Percentiles rank a stretch among this genome's conserved stretches.
Evolutionary conservation across 2,888 invertebrate genomes (phyloP).

Genomic region (Cataglyphis altisquamis): DNA sequence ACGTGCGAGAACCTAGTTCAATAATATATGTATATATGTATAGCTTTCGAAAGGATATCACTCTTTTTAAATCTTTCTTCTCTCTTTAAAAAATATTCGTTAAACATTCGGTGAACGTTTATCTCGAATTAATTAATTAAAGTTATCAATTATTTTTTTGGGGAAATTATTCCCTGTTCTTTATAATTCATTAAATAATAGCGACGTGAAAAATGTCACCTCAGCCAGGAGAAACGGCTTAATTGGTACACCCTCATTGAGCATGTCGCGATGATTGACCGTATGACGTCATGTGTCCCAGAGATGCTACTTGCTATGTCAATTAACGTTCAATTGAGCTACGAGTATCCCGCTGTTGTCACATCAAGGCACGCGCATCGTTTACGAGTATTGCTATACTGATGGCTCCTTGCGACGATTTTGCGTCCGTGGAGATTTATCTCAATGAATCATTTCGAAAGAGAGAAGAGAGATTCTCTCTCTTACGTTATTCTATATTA

Average conservation of each 20-base stretch:
- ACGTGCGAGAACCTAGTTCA: background rate
- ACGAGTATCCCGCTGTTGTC: conserved; percentile 62
- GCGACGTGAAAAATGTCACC: conserved; percentile 6
- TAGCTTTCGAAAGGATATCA: background rate
- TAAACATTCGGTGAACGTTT: background rate
- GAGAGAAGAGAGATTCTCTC: background rate
- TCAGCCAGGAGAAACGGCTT: conserved; percentile 14
- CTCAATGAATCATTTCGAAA: background rate
- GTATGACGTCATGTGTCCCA: conserved; percentile 68
- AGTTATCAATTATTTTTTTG: background rate
- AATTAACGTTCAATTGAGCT: conserved; percentile 82
- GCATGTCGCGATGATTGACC: conserved; percentile 17
- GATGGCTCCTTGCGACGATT: background rate
- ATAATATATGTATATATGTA: background rate
- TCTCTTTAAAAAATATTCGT: background rate
- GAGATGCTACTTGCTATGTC: conserved; percentile 80
- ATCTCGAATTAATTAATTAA: background rate
- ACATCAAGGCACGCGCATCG: conserved; percentile 62
- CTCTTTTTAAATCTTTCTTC: background rate
- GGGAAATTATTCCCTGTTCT: background rate
- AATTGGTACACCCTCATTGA: conserved; percentile 56
- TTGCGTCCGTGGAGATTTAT: conserved; percentile 5
- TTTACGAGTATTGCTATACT: conserved; percentile 38
- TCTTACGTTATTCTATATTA: background rate
- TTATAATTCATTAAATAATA: background rate